Evolutionary conservation across 2,888 invertebrate genomes (phyloP).

Genomic region (Folsomia candida): DNA sequence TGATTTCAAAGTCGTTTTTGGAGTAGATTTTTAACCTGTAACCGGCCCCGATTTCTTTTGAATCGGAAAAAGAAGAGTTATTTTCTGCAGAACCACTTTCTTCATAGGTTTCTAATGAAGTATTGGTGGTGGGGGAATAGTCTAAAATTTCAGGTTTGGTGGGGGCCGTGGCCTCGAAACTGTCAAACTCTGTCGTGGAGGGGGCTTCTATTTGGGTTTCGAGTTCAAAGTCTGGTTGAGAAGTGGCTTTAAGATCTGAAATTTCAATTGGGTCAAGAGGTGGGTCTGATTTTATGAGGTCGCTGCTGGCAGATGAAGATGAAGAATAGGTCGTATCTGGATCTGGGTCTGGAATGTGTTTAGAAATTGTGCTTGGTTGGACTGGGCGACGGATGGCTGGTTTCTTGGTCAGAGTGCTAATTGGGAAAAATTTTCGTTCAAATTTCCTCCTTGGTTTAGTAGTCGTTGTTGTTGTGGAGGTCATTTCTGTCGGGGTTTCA

Average conservation of each 20-base stretch:
- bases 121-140: neutral
- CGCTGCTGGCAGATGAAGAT: too few species aligned
- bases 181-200: neutral
- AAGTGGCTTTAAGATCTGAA: neutral
- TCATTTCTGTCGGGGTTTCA: neutral
- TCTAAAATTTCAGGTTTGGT: neutral
- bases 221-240: neutral
- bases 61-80: neutral
- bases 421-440: neutral
- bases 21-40: neutral
- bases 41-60: neutral
- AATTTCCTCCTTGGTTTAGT: neutral
- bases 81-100: too few species aligned
- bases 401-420: neutral
- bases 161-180: too few species aligned
- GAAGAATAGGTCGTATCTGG: too few species aligned
- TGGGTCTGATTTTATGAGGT: too few species aligned
- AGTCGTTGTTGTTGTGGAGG: neutral
- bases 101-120: neutral
- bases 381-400: neutral
- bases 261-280: neutral
- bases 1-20: neutral
- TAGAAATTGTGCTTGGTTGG: neutral
- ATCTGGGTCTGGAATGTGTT: too few species aligned
- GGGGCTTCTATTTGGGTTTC: constrained; percentile 7